Evolutionary conservation across 2,113 vertebrate species (phyloP), one percentile per base, ranked within the genome.

Genomic region (Nycticryphes semicollaris): DNA sequence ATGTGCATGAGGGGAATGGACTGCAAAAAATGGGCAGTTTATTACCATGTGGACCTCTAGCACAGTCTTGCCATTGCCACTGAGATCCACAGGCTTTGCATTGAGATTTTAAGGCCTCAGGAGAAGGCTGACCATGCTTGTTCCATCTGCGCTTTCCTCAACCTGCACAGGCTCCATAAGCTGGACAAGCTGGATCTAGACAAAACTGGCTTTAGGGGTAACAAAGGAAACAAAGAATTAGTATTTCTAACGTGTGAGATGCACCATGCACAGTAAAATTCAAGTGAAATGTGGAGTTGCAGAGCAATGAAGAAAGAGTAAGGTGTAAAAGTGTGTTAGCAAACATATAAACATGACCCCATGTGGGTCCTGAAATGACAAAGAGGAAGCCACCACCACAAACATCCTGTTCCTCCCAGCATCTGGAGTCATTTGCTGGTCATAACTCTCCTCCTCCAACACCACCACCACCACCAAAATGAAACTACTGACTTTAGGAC

Each of bases 361-460:
- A 45, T 2, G 2, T 37, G 43, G 31, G 15, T 47, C 23, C 39
- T 77, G 35, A 41, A 80, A 64, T 63, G 21, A 67, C 9, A n/a
- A 13, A 62, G 33, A 69, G 12, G 28, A 63, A 92, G 51, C 12
- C 6, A 37, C 12, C 19, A 23, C 9, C 14, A 18, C 21, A 66
- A 70, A 75, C 17, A 31, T 16, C 15, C 7, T 31, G 10, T 0
- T 83, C 9, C 19, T 82, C 27, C n/a, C 47, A 79, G 47, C 13
- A 50, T 54, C 48, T 41, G 0, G 33, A 33, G 89, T 43, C 6
- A 6, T 20, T 30, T 57, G 35, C 15, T 14, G 19, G 7, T 8
- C 24, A 51, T 35, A 56, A 12, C 1, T 17, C 10, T 6, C 7
- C 12, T 51, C 24, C 28, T 63, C 39, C 2, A 0, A 48, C 20